Base-by-base conservation (phyloP, 2,797 vertebrate genomes). In the Rhynchonycteris naso region DNA sequence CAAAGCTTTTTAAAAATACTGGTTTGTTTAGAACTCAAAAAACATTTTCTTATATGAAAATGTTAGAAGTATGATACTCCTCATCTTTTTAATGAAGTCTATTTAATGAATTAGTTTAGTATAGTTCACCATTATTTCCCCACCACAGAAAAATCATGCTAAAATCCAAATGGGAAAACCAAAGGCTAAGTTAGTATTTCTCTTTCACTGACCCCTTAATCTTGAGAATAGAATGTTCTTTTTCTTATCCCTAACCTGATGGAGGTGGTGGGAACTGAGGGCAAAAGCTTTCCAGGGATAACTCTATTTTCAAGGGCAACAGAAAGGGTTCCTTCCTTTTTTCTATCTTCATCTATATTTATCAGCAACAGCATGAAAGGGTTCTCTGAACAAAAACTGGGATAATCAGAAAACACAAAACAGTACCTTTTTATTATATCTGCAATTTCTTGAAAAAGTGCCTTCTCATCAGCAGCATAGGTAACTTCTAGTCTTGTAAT, bases 361-460 rank as follows among this genome's bases (percentile, higher is more conserved):
- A 63, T 75, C 35, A 93, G 28, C 14, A 94, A 28, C 50, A 80
- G 89, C 26, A 84, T 94, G 90, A 98, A 97, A 96, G 56, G 89
- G 97, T 86, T 97, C 96, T 90, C 91, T 96, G 85, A 97, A 97
- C 65, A 97, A 97, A 74, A 91, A 96, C 87, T 95, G 94, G 92
- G 58, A 59, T 58, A 98, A 96, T 87, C 78, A 97, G 95, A 97
- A 98, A 97, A 97, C 92, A 97, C n/a, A 98, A 95, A 97, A 97
- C 86, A 95, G 96, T 98, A 99, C 99, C 99, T 99, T 98, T 99
- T 99, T 97, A 99, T 98, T 97, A 99, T 97, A 94, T 97, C 91
- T 96, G 99, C 96, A 96, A 99, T 97, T 98, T 99, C 99, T 96
- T 99, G 98, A 98, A 99, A 99, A 98, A 99, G 99, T 97, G 98